Conservation (phyloP, 2,888 invertebrate species). For the Monopis laevigella region DNA sequence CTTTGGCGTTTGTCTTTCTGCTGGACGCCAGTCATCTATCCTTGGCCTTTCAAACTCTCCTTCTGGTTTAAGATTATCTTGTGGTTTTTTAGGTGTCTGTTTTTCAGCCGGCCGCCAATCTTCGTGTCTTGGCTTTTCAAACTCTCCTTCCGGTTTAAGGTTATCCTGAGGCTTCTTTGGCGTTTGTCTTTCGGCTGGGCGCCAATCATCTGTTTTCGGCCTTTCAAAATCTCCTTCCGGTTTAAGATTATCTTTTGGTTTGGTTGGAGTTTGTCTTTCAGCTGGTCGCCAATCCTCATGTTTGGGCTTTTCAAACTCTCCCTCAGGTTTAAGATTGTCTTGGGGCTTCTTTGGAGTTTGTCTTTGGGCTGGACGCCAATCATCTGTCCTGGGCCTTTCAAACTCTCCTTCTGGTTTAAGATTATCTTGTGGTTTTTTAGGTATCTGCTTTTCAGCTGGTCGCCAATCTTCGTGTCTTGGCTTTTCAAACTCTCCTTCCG, state of each 20-base stretch:
- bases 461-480: conserved; percentile 43
- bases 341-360: conserved; percentile 29
- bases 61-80: conserved; percentile 61
- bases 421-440: conserved; percentile 34
- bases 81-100: conserved; percentile 33
- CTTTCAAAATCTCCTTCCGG: conserved; percentile 62
- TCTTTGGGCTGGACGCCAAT: conserved; percentile 39
- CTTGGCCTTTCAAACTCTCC: conserved; percentile 49
- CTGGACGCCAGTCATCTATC: conserved; percentile 26
- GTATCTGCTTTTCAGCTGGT: conserved; percentile 37
- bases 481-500: conserved; percentile 68
- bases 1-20: conserved; percentile 49
- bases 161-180: conserved; percentile 41
- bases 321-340: conserved; percentile 71
- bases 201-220: conserved; percentile 36
- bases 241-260: conserved; percentile 48
- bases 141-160: conserved; percentile 41
- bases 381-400: conserved; percentile 38
- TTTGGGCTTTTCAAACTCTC: conserved; percentile 60
- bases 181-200: conserved; percentile 42
- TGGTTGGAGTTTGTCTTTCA: conserved; percentile 28
- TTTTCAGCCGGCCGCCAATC: conserved; percentile 44
- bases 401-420: conserved; percentile 56
- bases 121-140: conserved; percentile 34
- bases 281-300: conserved; percentile 41